phyloP scores from a whole-genome alignment of 2,797 vertebrate species.

The Ambastaia sidthimunki region DNA sequence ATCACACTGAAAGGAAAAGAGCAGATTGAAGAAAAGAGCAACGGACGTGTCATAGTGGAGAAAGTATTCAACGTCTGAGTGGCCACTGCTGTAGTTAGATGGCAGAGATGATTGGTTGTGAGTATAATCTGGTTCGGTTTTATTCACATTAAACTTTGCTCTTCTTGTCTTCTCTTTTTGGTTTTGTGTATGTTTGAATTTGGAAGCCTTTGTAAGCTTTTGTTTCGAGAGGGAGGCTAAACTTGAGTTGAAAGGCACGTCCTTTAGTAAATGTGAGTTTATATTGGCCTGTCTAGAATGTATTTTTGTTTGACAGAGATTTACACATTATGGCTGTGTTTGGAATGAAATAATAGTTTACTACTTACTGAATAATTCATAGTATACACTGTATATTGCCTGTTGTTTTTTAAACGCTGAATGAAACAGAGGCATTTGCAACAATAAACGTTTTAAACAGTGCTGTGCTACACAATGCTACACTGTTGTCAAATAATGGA shows the following conservation, averaged over 20 bases:
- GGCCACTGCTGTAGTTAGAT: slow-evolving; percentile 35
- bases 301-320: slow-evolving; percentile 14
- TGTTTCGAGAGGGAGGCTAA: slow-evolving; percentile 27
- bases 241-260: slow-evolving; percentile 39
- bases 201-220: slow-evolving; percentile 36
- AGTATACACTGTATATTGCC: background rate
- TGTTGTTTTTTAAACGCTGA: background rate
- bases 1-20: slow-evolving; percentile 26
- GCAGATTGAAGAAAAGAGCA: background rate
- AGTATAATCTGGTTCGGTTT: slow-evolving; percentile 44
- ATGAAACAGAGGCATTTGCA: background rate
- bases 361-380: background rate
- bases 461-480: background rate
- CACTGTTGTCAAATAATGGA: background rate
- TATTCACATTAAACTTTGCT: slow-evolving; percentile 2
- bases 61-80: slow-evolving; percentile 22
- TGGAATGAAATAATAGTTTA: background rate
- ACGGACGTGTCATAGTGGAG: slow-evolving; percentile 8
- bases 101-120: slow-evolving; percentile 6
- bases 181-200: slow-evolving; percentile 26
- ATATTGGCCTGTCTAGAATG: slow-evolving; percentile 23
- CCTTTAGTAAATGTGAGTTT: slow-evolving; percentile 16
- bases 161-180: slow-evolving; percentile 6
- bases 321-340: background rate
- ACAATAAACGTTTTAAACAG: background rate